Evolutionary conservation across 2,113 vertebrate species (phyloP), one percentile per base, ranked within the genome.

Genomic region (Empidonax traillii): DNA sequence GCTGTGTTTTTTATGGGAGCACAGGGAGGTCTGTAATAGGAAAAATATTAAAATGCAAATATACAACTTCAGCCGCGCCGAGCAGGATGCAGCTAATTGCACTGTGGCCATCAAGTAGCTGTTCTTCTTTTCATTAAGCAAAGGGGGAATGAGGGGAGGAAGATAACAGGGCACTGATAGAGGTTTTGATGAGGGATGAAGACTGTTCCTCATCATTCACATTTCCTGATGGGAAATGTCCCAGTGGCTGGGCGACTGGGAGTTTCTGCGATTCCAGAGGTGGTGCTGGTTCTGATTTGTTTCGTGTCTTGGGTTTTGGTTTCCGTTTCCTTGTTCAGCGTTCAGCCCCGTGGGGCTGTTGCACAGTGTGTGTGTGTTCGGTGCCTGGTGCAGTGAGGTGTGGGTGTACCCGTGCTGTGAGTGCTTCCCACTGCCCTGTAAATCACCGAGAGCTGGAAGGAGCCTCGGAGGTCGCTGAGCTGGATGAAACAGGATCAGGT

Each of bases 41-140:
- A 93, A 97, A 97, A 96, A 92, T 89, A 94, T 61, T 62, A 82
- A 94, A 94, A 97, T 87, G 78, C 76, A 95, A 80, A 94, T 90
- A 96, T 33, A 28, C 58, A 78, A 65, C 79, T 81, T 91, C 27
- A 79, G 74, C 65, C 35, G 9, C 7, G 30, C 67, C 66, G 71
- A 65, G 66, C 43, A 89, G 53, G 65, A 86, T 94, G 78, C 33
- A 65, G 84, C 81, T 35, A 43, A 84, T 74, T 85, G 74, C 39
- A 31, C 25, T 72, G 23, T 44, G 85, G 51, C 62, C 18, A 73
- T 77, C 86, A 56, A 69, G 56, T 37, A 72, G 73, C 41, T 84
- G 15, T 82, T 78, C 56, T 72, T 37, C 55, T 35, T 74, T 94
- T 96, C 81, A 75, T 67, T 75, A 87, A 93, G 71, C 37, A 51